These are phyloP conservation scores for Syritta pipiens DNA, from an alignment of 2,888 invertebrate genomes.

Conservation along the genomic window DNA sequence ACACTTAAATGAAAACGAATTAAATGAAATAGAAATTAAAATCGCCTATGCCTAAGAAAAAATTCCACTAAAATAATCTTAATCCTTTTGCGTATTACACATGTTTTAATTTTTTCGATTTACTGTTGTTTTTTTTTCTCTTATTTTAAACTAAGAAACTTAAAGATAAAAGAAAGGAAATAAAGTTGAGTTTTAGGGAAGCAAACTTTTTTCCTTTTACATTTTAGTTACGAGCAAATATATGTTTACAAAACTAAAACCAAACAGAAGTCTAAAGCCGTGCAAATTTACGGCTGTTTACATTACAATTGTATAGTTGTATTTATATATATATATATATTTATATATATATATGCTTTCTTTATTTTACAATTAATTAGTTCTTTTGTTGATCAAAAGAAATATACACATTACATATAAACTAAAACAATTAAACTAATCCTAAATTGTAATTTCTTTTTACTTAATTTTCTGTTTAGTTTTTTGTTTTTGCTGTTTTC, in stretches of 20 bases:
- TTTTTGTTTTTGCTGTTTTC: neutral
- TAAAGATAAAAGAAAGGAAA: slow-evolving; percentile 4
- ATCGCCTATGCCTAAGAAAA: slow-evolving; percentile 52
- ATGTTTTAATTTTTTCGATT: slow-evolving; percentile 26
- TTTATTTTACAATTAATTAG: slow-evolving; percentile 3
- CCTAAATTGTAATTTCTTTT: slow-evolving; percentile 41
- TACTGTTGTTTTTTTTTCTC: slow-evolving; percentile 1
- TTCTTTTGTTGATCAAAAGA: slow-evolving; percentile 2
- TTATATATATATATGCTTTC: slow-evolving; percentile 20
- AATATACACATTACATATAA: neutral
- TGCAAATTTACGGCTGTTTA: slow-evolving; percentile 38
- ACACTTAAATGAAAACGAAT: slow-evolving; percentile 29
- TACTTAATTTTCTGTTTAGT: neutral
- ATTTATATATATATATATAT: slow-evolving; percentile 33
- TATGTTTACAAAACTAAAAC: slow-evolving; percentile 7
- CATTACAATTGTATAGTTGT: slow-evolving; percentile 44
- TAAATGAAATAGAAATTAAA: slow-evolving; percentile 23
- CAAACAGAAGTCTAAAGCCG: slow-evolving; percentile 36
- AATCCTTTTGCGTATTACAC: slow-evolving; percentile 49
- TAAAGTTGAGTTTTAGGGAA: slow-evolving; percentile 27
- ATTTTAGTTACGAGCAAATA: slow-evolving; percentile 28
- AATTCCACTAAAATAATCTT: slow-evolving; percentile 57
- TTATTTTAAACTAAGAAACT: slow-evolving; percentile 35
- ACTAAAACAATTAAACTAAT: slow-evolving; percentile 42
- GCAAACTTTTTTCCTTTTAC: slow-evolving; percentile 36